Percentiles rank a stretch among this genome's conserved stretches.
Conservation (phyloP, 1,140 invertebrate species). For the Ostrea denselamellosa region DNA sequence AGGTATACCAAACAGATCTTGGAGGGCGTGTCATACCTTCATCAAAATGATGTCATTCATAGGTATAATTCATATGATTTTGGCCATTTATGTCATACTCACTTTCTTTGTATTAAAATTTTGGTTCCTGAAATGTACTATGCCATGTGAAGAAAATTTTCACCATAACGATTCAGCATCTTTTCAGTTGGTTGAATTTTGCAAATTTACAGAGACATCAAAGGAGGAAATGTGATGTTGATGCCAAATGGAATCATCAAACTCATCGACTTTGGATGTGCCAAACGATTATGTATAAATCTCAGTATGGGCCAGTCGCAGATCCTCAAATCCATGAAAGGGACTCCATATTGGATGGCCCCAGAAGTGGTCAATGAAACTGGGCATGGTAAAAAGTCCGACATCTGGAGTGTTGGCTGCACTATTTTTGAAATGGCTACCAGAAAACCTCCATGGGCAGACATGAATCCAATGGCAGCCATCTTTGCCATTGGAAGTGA, state of each 20-base stretch:
- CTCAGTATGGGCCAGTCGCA: slow-evolving; percentile 74
- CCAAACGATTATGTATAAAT: slow-evolving; percentile 76
- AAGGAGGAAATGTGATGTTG: slow-evolving; percentile 97
- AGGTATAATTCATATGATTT: slow-evolving; percentile 63
- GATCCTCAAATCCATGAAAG: slow-evolving; percentile 77
- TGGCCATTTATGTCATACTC: too few species aligned
- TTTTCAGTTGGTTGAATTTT: neutral
- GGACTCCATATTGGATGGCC: slow-evolving; percentile 95
- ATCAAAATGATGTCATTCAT: slow-evolving; percentile 94
- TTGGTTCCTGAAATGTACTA: too few species aligned
- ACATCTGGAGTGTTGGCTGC: slow-evolving; percentile 79
- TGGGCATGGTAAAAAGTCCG: slow-evolving; percentile 78
- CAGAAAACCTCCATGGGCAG: slow-evolving; percentile 77
- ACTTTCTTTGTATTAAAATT: too few species aligned
- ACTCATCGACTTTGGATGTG: slow-evolving; percentile 96
- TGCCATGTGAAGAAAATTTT: too few species aligned
- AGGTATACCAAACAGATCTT: slow-evolving; percentile 82
- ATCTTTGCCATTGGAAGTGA: slow-evolving; percentile 77
- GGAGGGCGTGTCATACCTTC: slow-evolving; percentile 96
- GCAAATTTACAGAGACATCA: slow-evolving; percentile 88
- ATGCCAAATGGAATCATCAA: slow-evolving; percentile 95
- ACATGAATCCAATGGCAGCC: slow-evolving; percentile 77
- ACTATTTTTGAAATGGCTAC: slow-evolving; percentile 79
- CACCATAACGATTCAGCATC: too few species aligned
- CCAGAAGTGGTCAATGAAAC: slow-evolving; percentile 91